phyloP scores from a whole-genome alignment of 64 coral and sea anemone species.

The Pocillopora damicornis region DNA sequence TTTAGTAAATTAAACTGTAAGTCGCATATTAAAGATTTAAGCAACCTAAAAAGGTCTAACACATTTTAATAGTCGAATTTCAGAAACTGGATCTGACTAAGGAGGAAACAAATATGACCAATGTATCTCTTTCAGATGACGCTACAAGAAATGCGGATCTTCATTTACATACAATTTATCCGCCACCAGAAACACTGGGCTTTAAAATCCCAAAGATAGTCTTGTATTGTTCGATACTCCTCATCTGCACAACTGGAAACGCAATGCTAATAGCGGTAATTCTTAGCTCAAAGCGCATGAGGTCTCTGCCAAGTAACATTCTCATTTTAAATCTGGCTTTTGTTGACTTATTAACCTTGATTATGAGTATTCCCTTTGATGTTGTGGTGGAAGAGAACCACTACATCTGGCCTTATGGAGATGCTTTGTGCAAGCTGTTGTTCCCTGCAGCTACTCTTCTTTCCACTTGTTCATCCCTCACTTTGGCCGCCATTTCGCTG shows the following conservation, averaged over 20 bases:
- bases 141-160: neutral
- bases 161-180: neutral
- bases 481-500: constrained; percentile 53
- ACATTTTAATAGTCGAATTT: too few species aligned
- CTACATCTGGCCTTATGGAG: constrained; percentile 44
- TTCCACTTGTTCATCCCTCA: constrained; percentile 28
- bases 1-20: too few species aligned
- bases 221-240: neutral
- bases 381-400: constrained; percentile 45
- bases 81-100: too few species aligned
- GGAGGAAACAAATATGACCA: neutral
- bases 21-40: too few species aligned
- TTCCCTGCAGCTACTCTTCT: constrained; percentile 19
- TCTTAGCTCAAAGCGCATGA: neutral
- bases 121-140: neutral
- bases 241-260: neutral
- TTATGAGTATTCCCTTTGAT: constrained; percentile 55
- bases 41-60: too few species aligned
- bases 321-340: constrained; percentile 59
- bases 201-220: neutral
- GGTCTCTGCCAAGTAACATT: constrained; percentile 7
- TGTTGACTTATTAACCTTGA: constrained; percentile 42
- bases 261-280: neutral
- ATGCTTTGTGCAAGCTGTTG: constrained; percentile 29
- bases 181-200: neutral